Evolutionary conservation across 2,797 vertebrate species (phyloP).

Genomic region (Sus cebifrons): DNA sequence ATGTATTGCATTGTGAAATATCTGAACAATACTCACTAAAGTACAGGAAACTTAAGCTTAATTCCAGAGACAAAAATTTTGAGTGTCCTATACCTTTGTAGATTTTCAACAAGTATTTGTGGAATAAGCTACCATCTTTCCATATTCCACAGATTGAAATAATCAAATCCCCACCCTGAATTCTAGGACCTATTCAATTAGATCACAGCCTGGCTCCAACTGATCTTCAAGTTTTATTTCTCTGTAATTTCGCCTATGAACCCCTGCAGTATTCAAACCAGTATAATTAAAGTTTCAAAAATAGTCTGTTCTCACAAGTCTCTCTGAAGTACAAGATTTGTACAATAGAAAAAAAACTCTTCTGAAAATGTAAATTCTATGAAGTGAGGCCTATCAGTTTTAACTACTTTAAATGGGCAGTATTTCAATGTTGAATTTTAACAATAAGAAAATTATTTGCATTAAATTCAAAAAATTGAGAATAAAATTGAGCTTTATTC

Average conservation of each 20-base stretch:
- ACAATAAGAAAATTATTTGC: not conserved
- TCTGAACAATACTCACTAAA: not conserved
- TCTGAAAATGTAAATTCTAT: slow-evolving; percentile 21
- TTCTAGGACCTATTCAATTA: not conserved
- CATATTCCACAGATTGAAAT: not conserved
- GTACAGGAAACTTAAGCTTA: not conserved
- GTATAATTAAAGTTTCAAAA: not conserved
- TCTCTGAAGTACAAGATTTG: not conserved
- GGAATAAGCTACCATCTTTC: not conserved
- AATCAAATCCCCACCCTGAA: not conserved
- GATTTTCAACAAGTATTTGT: slow-evolving; percentile 12
- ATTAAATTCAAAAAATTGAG: slow-evolving; percentile 2
- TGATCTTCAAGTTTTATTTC: not conserved
- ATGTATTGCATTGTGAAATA: slow-evolving; percentile 21
- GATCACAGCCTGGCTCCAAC: not conserved
- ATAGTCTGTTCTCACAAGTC: not conserved
- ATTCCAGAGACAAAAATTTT: not conserved
- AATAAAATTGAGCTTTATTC: not conserved
- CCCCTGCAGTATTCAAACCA: not conserved
- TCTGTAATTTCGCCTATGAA: not conserved
- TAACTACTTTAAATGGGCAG: slow-evolving; percentile 19
- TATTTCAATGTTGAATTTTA: slow-evolving; percentile 1
- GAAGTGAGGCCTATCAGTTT: not conserved
- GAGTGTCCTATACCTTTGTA: not conserved
- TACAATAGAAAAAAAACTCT: not conserved